Evolutionary conservation across 1,140 invertebrate species (phyloP).

Genomic region (Branchinecta lindahli): DNA sequence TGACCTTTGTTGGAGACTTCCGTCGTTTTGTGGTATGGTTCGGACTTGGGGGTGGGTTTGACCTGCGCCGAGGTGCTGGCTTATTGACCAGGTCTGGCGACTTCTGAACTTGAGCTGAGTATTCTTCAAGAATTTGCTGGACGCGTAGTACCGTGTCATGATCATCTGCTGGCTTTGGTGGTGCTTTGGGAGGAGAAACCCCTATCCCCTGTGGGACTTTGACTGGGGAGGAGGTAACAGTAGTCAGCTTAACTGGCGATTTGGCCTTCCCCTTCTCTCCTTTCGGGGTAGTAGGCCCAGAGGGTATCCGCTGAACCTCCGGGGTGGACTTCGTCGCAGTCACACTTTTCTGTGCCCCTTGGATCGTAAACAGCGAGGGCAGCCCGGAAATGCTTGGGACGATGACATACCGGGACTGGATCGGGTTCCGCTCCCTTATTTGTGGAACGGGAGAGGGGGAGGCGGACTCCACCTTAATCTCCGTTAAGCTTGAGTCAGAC

Average conservation of each 20-base stretch:
- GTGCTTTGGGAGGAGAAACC: neutral
- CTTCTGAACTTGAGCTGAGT: neutral
- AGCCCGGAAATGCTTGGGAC: neutral
- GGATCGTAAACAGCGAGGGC: neutral
- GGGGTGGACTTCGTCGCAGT: neutral
- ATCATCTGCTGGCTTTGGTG: neutral
- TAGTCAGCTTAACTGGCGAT: neutral
- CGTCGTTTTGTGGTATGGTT: neutral
- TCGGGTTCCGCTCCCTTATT: neutral
- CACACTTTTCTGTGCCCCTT: neutral
- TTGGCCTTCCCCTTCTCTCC: neutral
- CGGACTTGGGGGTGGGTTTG: neutral
- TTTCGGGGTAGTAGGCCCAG: neutral
- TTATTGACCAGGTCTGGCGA: neutral
- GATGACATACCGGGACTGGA: neutral
- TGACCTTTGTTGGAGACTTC: neutral
- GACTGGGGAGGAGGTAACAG: neutral
- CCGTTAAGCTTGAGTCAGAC: neutral
- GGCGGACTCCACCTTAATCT: neutral
- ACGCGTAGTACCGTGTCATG: neutral
- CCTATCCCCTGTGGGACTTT: neutral
- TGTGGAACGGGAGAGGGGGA: neutral
- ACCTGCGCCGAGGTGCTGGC: neutral
- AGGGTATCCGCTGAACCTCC: neutral
- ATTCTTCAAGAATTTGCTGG: slow-evolving; percentile 3